These are phyloP conservation scores for Terrapene triunguis DNA, from an alignment of 2,113 vertebrate species.

Conservation along the genomic window DNA sequence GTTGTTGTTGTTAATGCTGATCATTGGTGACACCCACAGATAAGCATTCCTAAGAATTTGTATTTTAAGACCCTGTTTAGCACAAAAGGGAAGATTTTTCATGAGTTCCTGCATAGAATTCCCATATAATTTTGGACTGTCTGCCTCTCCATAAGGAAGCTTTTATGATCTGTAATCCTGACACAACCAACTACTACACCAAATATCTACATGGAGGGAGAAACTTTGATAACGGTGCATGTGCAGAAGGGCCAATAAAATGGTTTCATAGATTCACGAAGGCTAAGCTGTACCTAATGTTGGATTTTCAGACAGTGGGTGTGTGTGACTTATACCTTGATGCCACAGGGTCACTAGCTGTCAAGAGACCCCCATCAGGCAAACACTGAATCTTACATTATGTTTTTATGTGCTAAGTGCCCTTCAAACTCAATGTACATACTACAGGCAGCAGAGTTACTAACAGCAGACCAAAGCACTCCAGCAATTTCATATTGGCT, in stretches of 20 bases:
- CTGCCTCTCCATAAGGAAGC: not conserved
- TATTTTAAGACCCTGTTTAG: not conserved
- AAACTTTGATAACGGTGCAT: not conserved
- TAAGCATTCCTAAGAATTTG: not conserved
- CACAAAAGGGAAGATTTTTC: not conserved
- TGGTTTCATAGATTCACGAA: not conserved
- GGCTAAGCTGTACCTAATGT: not conserved
- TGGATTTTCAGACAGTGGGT: not conserved
- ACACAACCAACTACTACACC: not conserved
- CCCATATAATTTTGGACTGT: not conserved
- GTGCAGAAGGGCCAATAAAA: not conserved
- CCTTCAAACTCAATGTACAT: not conserved
- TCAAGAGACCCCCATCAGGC: fast-evolving
- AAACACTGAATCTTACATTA: not conserved
- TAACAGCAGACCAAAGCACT: not conserved
- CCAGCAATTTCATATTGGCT: not conserved
- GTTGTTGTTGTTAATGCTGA: not conserved
- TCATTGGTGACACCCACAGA: not conserved
- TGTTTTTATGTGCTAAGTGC: not conserved
- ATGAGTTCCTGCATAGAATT: not conserved
- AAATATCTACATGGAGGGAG: not conserved
- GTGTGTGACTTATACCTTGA: not conserved
- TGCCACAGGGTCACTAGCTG: not conserved
- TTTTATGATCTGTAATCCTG: slow-evolving; percentile 20
- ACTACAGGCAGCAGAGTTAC: not conserved